Evolutionary conservation across 2,888 invertebrate species (phyloP).

Genomic region (Oscheius sp.): DNA sequence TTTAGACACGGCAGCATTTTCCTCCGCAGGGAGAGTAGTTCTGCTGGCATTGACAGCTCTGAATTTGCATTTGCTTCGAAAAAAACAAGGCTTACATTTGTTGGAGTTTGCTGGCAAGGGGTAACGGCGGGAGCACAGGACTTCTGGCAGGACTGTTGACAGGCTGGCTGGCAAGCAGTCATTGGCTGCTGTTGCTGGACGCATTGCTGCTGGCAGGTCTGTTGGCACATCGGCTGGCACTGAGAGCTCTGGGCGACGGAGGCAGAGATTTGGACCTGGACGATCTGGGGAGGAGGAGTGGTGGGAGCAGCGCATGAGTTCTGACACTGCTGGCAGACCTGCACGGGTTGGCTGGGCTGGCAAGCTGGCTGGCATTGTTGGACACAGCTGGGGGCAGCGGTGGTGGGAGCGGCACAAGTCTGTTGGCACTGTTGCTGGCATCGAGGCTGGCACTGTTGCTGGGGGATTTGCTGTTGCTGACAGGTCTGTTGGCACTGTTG

Average conservation of each 20-base stretch:
- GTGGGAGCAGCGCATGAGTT: slow-evolving; percentile 28
- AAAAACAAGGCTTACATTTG: slow-evolving; percentile 6
- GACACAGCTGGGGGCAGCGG: slow-evolving; percentile 29
- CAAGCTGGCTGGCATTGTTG: slow-evolving; percentile 42
- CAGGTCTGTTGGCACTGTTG: slow-evolving; percentile 11
- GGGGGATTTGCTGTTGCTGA: slow-evolving; percentile 21
- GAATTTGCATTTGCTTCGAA: not conserved
- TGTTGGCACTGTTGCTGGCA: slow-evolving; percentile 42
- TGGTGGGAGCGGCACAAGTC: too few species aligned
- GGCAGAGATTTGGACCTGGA: slow-evolving; percentile 38
- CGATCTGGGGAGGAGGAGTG: slow-evolving; percentile 25
- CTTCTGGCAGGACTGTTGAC: slow-evolving; percentile 43
- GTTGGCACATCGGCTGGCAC: slow-evolving; percentile 51
- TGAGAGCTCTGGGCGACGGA: slow-evolving; percentile 44
- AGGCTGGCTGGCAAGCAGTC: slow-evolving; percentile 46
- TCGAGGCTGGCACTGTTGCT: too few species aligned
- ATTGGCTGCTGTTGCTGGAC: slow-evolving; percentile 50
- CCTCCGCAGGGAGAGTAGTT: slow-evolving; percentile 48
- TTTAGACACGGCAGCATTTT: slow-evolving; percentile 55
- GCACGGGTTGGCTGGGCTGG: slow-evolving; percentile 20
- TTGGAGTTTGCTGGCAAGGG: slow-evolving; percentile 38
- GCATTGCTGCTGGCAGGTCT: slow-evolving; percentile 48
- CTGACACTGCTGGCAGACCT: slow-evolving; percentile 36
- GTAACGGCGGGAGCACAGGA: slow-evolving; percentile 36
- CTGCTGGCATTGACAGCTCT: slow-evolving; percentile 29